phyloP scores from a whole-genome alignment of 2,113 vertebrate genomes.

The Aptenodytes patagonicus region DNA sequence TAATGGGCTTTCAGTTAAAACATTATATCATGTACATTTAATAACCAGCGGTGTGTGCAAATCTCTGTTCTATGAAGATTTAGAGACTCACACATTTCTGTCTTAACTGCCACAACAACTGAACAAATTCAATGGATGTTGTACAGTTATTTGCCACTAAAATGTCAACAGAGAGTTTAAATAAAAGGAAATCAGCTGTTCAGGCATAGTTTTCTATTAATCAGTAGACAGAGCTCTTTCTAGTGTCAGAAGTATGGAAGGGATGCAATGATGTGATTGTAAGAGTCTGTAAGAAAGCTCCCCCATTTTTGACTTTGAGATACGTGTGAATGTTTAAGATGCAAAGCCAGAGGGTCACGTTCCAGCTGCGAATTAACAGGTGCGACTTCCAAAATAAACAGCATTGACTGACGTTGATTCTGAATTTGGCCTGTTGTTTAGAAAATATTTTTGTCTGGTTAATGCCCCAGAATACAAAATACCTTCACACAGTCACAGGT shows the following conservation, averaged over 20 bases:
- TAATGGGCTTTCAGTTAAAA: constrained; percentile 6
- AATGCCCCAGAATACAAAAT: not conserved
- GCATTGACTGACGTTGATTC: not conserved
- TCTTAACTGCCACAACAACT: not conserved
- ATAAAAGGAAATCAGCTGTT: not conserved
- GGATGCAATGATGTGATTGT: not conserved
- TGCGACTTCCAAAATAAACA: constrained; percentile 3
- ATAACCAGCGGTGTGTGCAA: not conserved
- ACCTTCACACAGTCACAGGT: not conserved
- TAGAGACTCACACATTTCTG: not conserved
- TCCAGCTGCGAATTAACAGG: not conserved
- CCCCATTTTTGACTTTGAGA: not conserved
- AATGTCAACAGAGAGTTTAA: not conserved
- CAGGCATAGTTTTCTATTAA: not conserved
- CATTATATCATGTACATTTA: not conserved
- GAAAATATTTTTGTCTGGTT: not conserved
- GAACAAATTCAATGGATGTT: not conserved
- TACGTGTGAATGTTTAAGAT: not conserved
- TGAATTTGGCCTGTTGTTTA: not conserved
- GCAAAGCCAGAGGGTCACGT: not conserved
- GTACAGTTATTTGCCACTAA: not conserved
- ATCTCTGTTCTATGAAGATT: not conserved
- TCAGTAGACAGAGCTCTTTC: not conserved
- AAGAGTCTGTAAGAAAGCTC: not conserved
- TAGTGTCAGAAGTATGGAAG: not conserved